Conservation (phyloP, 23 tunicate species). For the Botrylloides violaceus region DNA sequence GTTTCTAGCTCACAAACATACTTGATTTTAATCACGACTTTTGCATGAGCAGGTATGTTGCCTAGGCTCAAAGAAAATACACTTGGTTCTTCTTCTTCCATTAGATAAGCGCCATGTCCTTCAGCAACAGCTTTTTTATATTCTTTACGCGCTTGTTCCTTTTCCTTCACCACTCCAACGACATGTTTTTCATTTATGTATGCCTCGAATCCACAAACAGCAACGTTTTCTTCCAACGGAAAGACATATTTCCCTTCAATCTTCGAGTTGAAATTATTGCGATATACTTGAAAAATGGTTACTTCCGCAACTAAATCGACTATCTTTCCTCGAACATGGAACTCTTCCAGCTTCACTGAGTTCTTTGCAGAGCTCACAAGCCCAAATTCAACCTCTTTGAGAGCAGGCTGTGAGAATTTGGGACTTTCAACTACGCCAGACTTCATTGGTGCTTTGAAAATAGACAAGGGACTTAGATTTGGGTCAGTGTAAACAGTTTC, state of each 20-base stretch:
- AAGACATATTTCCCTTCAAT: conserved; percentile 87
- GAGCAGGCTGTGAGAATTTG: not conserved
- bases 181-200: conserved; percentile 83
- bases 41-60: conserved; percentile 56
- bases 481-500: conserved; percentile 7
- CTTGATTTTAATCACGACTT: conserved; percentile 65
- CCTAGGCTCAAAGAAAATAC: conserved; percentile 79
- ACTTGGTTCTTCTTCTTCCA: conserved; percentile 82
- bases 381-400: not conserved
- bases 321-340: conserved; percentile 62
- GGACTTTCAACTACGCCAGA: too few relatives aligned
- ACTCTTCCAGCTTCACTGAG: conserved; percentile 42
- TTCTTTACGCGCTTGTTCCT: conserved; percentile 64
- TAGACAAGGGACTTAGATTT: not conserved
- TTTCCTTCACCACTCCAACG: conserved; percentile 75
- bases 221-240: conserved; percentile 56
- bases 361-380: not conserved
- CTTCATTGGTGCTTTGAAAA: not conserved
- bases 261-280: conserved; percentile 24
- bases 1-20: conserved; percentile 55
- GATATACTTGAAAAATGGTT: conserved; percentile 37
- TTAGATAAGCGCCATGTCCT: conserved; percentile 89
- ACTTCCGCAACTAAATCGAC: conserved; percentile 77
- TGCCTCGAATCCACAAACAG: conserved; percentile 92
- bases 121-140: conserved; percentile 58